Evolutionary conservation across 2,797 vertebrate species (phyloP).

Genomic region (Otolemur crassicaudatus): DNA sequence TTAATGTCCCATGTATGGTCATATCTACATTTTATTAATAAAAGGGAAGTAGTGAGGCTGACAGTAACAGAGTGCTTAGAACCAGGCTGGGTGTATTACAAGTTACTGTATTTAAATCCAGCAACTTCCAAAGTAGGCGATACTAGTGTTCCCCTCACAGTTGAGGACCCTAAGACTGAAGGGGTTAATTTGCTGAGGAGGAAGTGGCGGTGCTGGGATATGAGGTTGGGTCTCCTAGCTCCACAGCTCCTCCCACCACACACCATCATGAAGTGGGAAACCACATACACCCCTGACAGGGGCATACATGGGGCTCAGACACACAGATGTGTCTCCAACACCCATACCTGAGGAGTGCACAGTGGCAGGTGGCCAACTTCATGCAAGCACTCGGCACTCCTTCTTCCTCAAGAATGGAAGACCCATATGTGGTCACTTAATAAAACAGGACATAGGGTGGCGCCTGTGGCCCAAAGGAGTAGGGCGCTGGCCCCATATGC

Average conservation of each 20-base stretch:
- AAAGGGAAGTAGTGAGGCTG: background rate
- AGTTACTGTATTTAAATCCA: background rate
- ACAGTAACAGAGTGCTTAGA: background rate
- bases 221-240: background rate
- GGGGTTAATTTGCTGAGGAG: background rate
- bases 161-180: background rate
- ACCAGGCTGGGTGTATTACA: background rate
- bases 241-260: background rate
- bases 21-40: background rate
- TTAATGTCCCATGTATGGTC: background rate
- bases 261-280: background rate
- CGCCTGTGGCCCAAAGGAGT: too few species aligned
- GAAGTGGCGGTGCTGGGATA: background rate
- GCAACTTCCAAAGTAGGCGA: background rate
- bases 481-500: too few species aligned
- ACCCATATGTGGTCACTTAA: background rate
- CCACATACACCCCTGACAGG: background rate
- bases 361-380: background rate
- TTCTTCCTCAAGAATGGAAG: background rate
- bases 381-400: too few species aligned
- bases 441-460: background rate
- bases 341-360: background rate
- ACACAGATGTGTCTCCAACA: background rate
- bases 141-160: background rate
- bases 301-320: background rate